Evolutionary conservation across 2,797 vertebrate species (phyloP).

Genomic region (Scarus forsteni): DNA sequence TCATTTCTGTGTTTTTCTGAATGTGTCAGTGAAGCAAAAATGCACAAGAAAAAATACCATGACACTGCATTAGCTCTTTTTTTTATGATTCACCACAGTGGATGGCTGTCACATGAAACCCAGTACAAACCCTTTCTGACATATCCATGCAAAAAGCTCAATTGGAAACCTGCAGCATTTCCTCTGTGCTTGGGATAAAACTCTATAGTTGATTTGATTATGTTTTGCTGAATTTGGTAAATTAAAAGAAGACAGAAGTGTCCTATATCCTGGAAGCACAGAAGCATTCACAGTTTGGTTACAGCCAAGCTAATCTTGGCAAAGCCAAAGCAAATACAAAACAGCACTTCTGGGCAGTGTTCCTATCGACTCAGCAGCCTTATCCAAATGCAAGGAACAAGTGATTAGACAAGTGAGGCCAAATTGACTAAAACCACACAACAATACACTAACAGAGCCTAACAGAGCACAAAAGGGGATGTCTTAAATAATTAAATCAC

Average conservation of each 20-base stretch:
- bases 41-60: neutral
- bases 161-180: neutral
- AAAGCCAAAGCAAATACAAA: conserved; percentile 63
- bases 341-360: conserved; percentile 65
- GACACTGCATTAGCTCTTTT: neutral
- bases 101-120: conserved; percentile 37
- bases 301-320: conserved; percentile 64
- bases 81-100: conserved; percentile 30
- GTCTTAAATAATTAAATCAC: conserved; percentile 53
- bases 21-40: neutral
- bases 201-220: conserved; percentile 17
- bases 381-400: conserved; percentile 69
- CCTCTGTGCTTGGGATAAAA: neutral
- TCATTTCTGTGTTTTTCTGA: no score
- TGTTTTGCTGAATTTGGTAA: conserved; percentile 51
- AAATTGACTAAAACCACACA: conserved; percentile 62
- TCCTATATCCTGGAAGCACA: conserved; percentile 37
- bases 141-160: conserved; percentile 9
- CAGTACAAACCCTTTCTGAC: neutral
- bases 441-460: conserved; percentile 52
- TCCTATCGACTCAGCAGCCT: conserved; percentile 55
- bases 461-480: conserved; percentile 41
- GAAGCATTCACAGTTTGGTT: conserved; percentile 44
- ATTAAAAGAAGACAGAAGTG: conserved; percentile 26
- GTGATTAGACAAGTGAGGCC: conserved; percentile 64